phyloP scores from a whole-genome alignment of 2,888 invertebrate species.

The Eupsilia transversa region DNA sequence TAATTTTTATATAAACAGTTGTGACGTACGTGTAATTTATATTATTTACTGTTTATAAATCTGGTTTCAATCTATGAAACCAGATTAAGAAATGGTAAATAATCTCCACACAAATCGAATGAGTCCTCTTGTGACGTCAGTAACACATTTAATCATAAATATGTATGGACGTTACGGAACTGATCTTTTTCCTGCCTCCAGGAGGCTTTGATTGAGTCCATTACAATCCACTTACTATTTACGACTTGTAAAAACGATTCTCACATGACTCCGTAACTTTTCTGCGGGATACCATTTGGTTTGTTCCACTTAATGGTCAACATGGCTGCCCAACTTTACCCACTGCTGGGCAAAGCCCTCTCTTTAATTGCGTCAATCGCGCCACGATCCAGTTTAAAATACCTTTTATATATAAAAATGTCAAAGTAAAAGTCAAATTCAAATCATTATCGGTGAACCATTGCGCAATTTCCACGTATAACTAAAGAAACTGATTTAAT shows the following conservation, averaged over 20 bases:
- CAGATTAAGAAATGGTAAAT: constrained; percentile 18
- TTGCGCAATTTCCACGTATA: constrained; percentile 3
- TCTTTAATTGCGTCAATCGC: not conserved
- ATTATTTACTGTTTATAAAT: no score
- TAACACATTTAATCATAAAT: constrained; percentile 34
- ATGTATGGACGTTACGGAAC: constrained; percentile 29
- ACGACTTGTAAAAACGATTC: constrained; percentile 82
- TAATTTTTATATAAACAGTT: not conserved
- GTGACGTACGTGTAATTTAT: constrained; percentile 15
- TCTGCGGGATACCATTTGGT: constrained; percentile 73
- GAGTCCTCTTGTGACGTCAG: constrained; percentile 14
- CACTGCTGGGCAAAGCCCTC: not conserved
- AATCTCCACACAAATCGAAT: constrained; percentile 30
- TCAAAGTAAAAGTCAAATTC: not conserved
- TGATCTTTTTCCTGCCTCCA: constrained; percentile 42
- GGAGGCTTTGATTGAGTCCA: constrained; percentile 73
- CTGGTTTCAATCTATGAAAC: not conserved
- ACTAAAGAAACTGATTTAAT: not conserved
- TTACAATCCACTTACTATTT: constrained; percentile 82
- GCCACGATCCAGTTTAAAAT: not conserved
- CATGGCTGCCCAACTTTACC: not conserved
- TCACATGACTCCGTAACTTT: constrained; percentile 70
- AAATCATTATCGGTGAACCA: not conserved
- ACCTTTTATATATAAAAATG: not conserved
- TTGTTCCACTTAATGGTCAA: constrained; percentile 57